Evolutionary conservation across 2,888 invertebrate species (phyloP).

Genomic region (Euspilapteryx auroguttella): DNA sequence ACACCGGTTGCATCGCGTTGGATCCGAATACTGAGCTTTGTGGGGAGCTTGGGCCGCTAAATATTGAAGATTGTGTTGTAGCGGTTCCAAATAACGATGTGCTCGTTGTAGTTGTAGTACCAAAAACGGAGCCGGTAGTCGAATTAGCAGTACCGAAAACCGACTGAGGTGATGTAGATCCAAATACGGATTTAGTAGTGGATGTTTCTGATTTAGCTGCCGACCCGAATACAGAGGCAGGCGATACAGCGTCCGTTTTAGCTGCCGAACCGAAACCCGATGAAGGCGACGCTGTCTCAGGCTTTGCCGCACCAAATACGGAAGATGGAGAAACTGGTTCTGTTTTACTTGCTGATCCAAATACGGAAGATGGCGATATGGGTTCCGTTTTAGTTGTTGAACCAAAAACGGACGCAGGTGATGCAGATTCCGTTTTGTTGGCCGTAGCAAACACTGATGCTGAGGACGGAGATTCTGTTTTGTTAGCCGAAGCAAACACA

Average conservation of each 20-base stretch:
- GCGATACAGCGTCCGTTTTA: no score
- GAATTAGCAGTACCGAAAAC: slow-evolving; percentile 12
- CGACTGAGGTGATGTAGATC: slow-evolving; percentile 5
- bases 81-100: slow-evolving; percentile 12
- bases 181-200: no score
- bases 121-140: slow-evolving; percentile 9
- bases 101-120: slow-evolving; percentile 3
- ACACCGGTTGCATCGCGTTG: no score
- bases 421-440: neutral
- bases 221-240: slow-evolving; percentile 14
- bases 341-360: no score
- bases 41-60: slow-evolving; percentile 14
- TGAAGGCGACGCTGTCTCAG: no score
- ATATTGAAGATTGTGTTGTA: slow-evolving; percentile 18
- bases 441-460: slow-evolving; percentile 4
- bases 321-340: no score
- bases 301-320: no score
- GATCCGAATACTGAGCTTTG: slow-evolving; percentile 11
- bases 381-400: slow-evolving; percentile 7
- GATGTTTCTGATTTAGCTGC: no score
- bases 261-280: no score
- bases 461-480: no score
- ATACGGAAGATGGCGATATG: no score
- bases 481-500: no score
- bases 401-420: slow-evolving; percentile 3